Base-by-base conservation (phyloP, 1,140 invertebrate species). In the Cydia pomonella region DNA sequence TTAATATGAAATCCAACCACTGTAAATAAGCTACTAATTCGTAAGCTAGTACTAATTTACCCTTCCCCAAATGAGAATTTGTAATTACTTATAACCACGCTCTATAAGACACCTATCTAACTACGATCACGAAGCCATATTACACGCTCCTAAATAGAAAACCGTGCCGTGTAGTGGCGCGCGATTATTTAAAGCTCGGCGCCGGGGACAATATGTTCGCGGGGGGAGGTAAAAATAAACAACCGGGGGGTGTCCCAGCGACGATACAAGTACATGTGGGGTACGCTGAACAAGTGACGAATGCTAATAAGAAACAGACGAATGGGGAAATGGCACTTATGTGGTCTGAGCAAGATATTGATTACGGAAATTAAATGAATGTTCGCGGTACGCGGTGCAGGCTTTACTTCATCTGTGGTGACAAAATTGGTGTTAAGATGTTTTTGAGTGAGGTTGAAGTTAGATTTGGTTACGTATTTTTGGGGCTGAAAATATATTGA, bases 151-250 rank as follows among this genome's bases (percentile, higher is more conserved):
- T 23, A 59, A 59, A 23, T 59, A 23, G 53, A 59, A 59, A 59
- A 59, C 50, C 1, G 44, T 53, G 50, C 4, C 53, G 53, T 12
- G 21, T 25, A 63, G 25, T 63, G 53, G 53, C 53, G 59, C 23
- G 27, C 27, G 63, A n/a, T 38, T 38, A 38, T 69, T 38, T 33
- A 18, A 18, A 69, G 33, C 25, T n/a, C 63, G 12, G 27, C 12
- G 63, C 29, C 27, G 64, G 64, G 64, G 63, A 64, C 64, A 69
- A 69, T 69, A 69, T 69, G 64, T 69, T 69, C 33, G 64, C n/a
- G 64, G 64, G 27, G 64, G 64, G 64, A 38, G 64, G 64, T 18
- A 33, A 33, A 64, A 69, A 69, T 69, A 69, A 69, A 69, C 64
- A 69, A 69, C 5, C 33, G 33, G 27, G 64, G 64, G 27, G n/a